phyloP scores from a whole-genome alignment of 2,888 invertebrate species.

The Hartigia nigra region DNA sequence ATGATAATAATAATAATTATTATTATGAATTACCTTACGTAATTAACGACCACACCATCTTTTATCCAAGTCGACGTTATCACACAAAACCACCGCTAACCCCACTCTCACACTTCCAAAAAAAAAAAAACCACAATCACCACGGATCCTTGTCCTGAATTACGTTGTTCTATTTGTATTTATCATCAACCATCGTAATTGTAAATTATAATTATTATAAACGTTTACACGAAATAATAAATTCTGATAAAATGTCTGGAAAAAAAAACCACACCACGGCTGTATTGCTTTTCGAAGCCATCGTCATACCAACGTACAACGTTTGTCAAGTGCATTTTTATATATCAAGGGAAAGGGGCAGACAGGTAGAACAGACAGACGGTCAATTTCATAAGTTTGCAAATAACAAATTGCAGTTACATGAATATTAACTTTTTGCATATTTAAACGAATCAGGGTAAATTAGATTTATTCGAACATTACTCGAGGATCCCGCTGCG shows the following conservation, averaged over 20 bases:
- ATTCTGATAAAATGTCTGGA: constrained; percentile 66
- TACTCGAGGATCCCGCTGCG: background rate
- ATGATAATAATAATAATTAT: constrained; percentile 1
- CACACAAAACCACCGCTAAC: background rate
- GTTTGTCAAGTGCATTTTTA: background rate
- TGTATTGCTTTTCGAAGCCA: constrained; percentile 19
- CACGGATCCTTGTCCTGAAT: constrained; percentile 44
- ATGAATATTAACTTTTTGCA: background rate
- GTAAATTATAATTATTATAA: constrained; percentile 67
- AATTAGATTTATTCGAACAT: background rate
- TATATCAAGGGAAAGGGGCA: background rate
- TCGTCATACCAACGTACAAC: background rate
- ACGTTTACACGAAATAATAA: constrained; percentile 67
- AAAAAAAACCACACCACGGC: constrained; percentile 38
- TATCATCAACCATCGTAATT: constrained; percentile 66
- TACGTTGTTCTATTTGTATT: constrained; percentile 66
- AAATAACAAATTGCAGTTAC: background rate
- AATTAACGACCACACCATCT: constrained; percentile 10
- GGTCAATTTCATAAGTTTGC: background rate
- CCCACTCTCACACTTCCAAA: constrained; percentile 22
- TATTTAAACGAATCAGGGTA: background rate
- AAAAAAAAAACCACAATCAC: constrained; percentile 22
- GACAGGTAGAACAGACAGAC: background rate
- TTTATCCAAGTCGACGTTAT: constrained; percentile 9
- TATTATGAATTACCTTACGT: constrained; percentile 3